Conservation (phyloP, 23 tunicate genomes). For the Botrylloides violaceus region DNA sequence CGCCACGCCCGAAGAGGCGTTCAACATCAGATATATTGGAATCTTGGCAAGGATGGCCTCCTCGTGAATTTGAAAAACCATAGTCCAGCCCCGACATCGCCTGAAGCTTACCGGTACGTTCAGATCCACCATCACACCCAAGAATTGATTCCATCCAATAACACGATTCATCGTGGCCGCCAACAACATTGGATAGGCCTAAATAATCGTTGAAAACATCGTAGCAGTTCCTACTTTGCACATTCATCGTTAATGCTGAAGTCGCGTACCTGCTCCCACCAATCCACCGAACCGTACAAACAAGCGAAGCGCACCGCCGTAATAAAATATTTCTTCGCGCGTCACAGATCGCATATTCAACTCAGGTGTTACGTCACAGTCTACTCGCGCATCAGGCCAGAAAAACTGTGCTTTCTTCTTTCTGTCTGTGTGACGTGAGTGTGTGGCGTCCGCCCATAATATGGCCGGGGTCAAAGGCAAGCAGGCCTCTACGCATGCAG, state of each 20-base stretch:
- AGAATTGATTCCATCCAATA: slow-evolving; percentile 4
- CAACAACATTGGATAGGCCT: slow-evolving; percentile 19
- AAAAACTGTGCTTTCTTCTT: no score
- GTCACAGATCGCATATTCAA: no score
- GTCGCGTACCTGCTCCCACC: no score
- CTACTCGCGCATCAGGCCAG: no score
- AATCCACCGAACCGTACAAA: no score
- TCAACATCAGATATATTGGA: slow-evolving; percentile 8
- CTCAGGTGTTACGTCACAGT: no score
- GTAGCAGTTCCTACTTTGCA: background rate
- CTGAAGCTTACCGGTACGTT: background rate
- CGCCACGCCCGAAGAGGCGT: slow-evolving; percentile 18
- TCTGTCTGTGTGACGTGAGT: no score
- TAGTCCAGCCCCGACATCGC: background rate
- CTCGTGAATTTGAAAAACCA: background rate
- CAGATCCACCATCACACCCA: background rate
- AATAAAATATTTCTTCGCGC: no score
- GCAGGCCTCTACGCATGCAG: no score
- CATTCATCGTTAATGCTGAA: background rate
- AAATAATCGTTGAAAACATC: slow-evolving; percentile 24
- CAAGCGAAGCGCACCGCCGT: no score
- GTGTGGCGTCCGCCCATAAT: no score
- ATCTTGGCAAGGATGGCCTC: background rate
- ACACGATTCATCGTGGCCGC: background rate
- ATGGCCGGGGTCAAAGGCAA: no score